Conservation (phyloP, 1,140 invertebrate genomes). For the Subanguina moxae region DNA sequence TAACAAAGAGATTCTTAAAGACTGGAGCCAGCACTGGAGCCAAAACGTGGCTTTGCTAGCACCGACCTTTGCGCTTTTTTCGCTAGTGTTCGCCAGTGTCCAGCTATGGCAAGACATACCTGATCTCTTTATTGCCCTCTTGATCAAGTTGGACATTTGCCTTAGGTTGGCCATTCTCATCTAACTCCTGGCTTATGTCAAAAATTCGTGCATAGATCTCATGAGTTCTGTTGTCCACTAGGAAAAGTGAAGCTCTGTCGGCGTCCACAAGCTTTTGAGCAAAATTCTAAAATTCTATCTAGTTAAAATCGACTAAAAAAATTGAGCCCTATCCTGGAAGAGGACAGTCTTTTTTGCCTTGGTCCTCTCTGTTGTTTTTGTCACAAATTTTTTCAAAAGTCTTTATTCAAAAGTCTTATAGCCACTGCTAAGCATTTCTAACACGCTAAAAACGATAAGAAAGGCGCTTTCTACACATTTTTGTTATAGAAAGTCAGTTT, state of each 20-base stretch:
- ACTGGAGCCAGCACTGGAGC: background rate
- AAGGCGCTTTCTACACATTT: no score
- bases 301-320: no score
- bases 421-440: no score
- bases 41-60: background rate
- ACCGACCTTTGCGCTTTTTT: no score
- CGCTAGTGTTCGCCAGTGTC: background rate
- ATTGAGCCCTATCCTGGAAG: no score
- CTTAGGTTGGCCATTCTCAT: constrained; percentile 30
- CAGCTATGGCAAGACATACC: background rate
- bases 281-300: constrained; percentile 63
- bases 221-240: constrained; percentile 50
- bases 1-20: background rate
- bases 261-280: constrained; percentile 75
- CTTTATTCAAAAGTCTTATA: no score
- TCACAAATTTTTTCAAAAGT: no score
- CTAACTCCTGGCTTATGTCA: constrained; percentile 66
- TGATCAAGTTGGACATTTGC: constrained; percentile 27
- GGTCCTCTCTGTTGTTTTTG: no score
- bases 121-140: constrained; percentile 52
- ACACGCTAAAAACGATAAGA: no score
- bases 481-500: no score
- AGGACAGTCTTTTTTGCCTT: no score
- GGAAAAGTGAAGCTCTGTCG: constrained; percentile 64
- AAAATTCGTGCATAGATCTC: constrained; percentile 78